Evolutionary conservation across 1,140 invertebrate genomes (phyloP), one percentile per base, ranked within the genome.

Genomic region (Ceratina calcarata): DNA sequence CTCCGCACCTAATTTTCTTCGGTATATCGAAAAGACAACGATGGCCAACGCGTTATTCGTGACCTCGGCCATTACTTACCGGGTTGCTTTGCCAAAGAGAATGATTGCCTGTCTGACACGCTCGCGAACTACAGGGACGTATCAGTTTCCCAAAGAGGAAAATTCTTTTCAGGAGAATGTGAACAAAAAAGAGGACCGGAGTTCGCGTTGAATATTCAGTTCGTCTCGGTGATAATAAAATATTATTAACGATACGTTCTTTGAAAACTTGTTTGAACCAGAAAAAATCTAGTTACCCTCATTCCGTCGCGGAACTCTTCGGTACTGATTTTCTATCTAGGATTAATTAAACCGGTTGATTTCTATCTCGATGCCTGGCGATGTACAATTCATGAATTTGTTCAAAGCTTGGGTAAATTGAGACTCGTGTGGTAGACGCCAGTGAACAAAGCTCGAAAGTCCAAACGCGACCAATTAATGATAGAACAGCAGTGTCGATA

Each of bases 11-110:
- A 61, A 60, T 83, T 83, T 78, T 66, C 71, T 20, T 20, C n/a
- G 20, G 67, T 55, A 49, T n/a, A 49, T n/a, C 68, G 62, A 72
- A 78, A 64, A 82, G 82, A 62, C 66, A 68, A 57, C 49, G 37
- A 45, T 13, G 78, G 75, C 37, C 49, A 37, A 53, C 24, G 37
- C 61, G 24, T 13, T 8, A 53, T n/a, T n/a, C 61, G 78, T 16
- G 49, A 58, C 55, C 45, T 55, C 13, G 22, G 15, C n/a, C 37
- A 55, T 60, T 49, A 16, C 22, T 4, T 18, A 3, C 0, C 13
- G 55, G 13, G n/a, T 60, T 22, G 32, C 12, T 24, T 24, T 0
- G 10, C 12, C 8, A 24, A 55, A n/a, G 2, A 27, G n/a, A 55
- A 53, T 32, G 62, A 65, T 37, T 62, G 13, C 15, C 15, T 16